Base-by-base conservation (phyloP, 2,797 vertebrate species). In the Anisognathus igniventris region DNA sequence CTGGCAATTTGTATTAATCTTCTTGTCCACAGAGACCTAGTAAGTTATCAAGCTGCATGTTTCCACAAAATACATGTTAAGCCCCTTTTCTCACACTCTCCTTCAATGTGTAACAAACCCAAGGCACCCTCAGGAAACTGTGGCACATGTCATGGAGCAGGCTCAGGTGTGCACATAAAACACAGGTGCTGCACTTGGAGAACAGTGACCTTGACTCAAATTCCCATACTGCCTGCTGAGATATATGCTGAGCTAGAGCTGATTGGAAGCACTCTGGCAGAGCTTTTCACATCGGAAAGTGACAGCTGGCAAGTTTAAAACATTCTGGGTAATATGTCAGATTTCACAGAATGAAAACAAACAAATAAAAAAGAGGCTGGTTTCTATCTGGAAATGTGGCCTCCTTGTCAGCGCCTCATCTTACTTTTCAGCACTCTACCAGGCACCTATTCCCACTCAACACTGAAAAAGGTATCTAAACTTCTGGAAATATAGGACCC, bases 1-100 rank as follows among this genome's bases (percentile, higher is more conserved):
- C 62, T 95, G 85, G 87, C 65, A 92, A 89, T 96, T 93, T 95
- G 76, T 77, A 95, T 93, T 96, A 24, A 68, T 93, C 95, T 96
- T 96, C 64, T 94, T 93, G 45, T 94, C 76, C 92, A 71, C 24
- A 56, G 91, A 95, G 96, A 90, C 8, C 42, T 61, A 84, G 33
- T 24, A 78, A 91, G 85, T 88, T 93, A 97, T 74, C 45, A 93
- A 94, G 76, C 28, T 47, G 35, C 40, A 57, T 50, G 22, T 94
- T 96, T 91, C 73, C 74, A 94, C 73, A 94, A 97, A 96, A 89
- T 4, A 44, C 48, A 92, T 54, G 39, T 54, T 68, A 65, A 93
- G 30, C 42, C 28, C 8, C 48, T 86, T 74, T 72, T 74, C 18
- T 73, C 74, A 44, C 40, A 35, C 1, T 76, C 3, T 51, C 45